A percentile compares a stretch with the other conserved stretches of the same genome.
phyloP scores from a whole-genome alignment of 2,797 vertebrate species.

The Octomys mimax region DNA sequence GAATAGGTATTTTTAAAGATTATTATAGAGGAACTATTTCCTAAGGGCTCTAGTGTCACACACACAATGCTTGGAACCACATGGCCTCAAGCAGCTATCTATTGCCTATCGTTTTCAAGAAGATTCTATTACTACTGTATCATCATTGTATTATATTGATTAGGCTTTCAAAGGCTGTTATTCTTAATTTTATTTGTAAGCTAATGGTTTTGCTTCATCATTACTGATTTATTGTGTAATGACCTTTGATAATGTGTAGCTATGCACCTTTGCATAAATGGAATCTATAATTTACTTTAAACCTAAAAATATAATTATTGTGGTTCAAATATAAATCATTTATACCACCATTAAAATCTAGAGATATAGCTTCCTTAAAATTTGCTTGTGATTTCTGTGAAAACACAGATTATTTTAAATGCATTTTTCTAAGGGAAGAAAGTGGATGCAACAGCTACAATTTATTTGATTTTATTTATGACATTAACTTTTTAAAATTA shows the following conservation, averaged over 20 bases:
- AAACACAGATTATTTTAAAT: slow-evolving; percentile 49
- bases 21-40: neutral
- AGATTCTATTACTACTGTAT: neutral
- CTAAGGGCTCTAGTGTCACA: neutral
- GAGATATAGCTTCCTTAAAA: slow-evolving; percentile 10
- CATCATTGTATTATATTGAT: neutral
- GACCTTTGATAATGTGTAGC: slow-evolving; percentile 11
- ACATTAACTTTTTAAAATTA: neutral
- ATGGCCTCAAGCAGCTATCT: neutral
- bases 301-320: neutral
- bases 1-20: neutral
- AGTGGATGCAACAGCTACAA: neutral
- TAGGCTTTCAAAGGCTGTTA: neutral
- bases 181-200: slow-evolving; percentile 42
- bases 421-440: slow-evolving; percentile 41
- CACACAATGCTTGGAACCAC: neutral
- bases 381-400: neutral
- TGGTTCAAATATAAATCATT: slow-evolving; percentile 36
- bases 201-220: slow-evolving; percentile 31
- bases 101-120: neutral
- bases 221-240: slow-evolving; percentile 29
- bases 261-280: neutral
- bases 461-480: neutral
- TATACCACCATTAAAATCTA: neutral
- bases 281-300: slow-evolving; percentile 46